Base-by-base conservation (phyloP, 2,113 vertebrate species). In the Orientallactaga bullata region DNA sequence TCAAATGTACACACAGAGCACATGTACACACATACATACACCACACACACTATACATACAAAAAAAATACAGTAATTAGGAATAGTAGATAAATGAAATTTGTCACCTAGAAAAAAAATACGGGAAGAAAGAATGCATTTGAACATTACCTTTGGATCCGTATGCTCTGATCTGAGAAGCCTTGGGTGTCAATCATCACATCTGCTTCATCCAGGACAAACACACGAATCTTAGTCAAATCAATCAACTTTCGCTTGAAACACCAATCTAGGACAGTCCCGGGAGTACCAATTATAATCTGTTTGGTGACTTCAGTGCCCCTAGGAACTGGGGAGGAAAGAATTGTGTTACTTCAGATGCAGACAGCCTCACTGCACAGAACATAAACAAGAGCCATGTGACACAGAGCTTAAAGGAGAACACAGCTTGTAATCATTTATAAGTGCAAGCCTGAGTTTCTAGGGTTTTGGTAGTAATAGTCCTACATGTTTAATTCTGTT, bases 161-260 rank as follows among this genome's bases (percentile, higher is more conserved):
- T 20, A 98, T 94, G 90, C 98, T 98, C 61, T 98, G 98, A 71
- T 96, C 97, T 51, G 96, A 97, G 66, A 98, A 97, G 30, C 98
- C 98, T 88, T 98, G 98, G 0, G 92, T 97, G 63, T 98, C 96
- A 0, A 98, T 98, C 98, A 98, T 98, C 78, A 98, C 97, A 65
- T 98, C 98, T 0, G 98, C 98, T 77, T 98, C 98, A 3, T 98
- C 98, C 95, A 98, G 96, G 85, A 98, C 98, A 0, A 98, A 98
- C 28, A 98, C 80, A 21, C 4, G 39, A 72, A 98, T 98, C 73
- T 96, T 97, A 1, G 47, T 69, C 73, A 97, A 3, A 73, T 98
- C 95, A 2, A 98, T 28, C 20, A 98, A 4, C 10, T 84, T 96
- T 3, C 94, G 82, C 37, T 98, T 98, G 94, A 98, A 98, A 91